A percentile compares a stretch with the other conserved stretches of the same genome.
Conservation (phyloP, 1,140 invertebrate genomes). For the Drosophila teissieri region DNA sequence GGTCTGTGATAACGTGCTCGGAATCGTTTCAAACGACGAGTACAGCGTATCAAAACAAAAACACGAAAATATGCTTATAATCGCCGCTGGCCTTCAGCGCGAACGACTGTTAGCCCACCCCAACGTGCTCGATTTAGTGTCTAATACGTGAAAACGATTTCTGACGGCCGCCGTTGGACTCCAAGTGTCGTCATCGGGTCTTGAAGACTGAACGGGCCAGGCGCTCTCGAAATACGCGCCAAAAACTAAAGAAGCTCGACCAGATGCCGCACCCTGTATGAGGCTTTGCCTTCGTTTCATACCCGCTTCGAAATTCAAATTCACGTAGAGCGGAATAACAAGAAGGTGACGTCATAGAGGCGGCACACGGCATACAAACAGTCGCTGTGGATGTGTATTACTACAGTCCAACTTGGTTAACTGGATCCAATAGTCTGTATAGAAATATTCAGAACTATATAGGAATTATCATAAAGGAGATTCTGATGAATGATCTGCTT, state of each 20-base stretch:
- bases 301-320: constrained; percentile 53
- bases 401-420: neutral
- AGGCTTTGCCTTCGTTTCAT: constrained; percentile 47
- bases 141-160: constrained; percentile 50
- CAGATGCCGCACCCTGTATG: constrained; percentile 38
- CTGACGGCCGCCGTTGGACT: constrained; percentile 31
- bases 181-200: constrained; percentile 65
- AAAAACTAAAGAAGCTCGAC: constrained; percentile 36
- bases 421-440: neutral
- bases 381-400: neutral
- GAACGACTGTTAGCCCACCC: constrained; percentile 15
- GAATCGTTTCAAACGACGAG: constrained; percentile 17
- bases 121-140: constrained; percentile 32
- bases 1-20: constrained; percentile 11
- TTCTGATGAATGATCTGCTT: too few species aligned
- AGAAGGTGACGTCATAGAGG: constrained; percentile 69
- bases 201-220: constrained; percentile 12
- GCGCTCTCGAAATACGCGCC: constrained; percentile 31
- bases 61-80: constrained; percentile 55
- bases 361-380: constrained; percentile 13
- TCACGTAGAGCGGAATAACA: constrained; percentile 67
- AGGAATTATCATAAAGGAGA: too few species aligned
- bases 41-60: constrained; percentile 69
- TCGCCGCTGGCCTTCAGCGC: constrained; percentile 54
- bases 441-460: neutral